phyloP scores from a whole-genome alignment of 2,888 invertebrate species.

The Drosophila eohydei region DNA sequence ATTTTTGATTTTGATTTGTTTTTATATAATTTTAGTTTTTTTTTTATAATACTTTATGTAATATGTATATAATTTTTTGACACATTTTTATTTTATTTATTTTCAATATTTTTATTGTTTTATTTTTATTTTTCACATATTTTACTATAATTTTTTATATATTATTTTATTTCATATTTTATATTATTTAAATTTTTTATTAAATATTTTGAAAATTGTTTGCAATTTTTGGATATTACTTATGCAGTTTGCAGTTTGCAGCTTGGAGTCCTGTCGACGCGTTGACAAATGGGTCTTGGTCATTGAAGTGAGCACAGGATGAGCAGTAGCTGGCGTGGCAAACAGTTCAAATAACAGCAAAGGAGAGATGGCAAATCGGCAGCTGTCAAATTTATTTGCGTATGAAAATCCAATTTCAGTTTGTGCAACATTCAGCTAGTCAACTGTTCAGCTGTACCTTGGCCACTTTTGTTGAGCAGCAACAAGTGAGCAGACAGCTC shows the following conservation, averaged over 20 bases:
- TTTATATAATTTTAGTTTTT: no score
- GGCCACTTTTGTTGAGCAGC: constrained; percentile 20
- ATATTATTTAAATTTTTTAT: no score
- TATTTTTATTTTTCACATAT: not conserved
- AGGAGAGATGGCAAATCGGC: constrained; percentile 23
- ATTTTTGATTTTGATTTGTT: no score
- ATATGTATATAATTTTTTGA: no score
- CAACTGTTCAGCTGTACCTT: constrained; percentile 1
- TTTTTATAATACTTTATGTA: no score
- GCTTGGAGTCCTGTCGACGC: not conserved
- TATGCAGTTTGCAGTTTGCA: no score
- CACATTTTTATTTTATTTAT: no score
- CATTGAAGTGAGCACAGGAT: constrained; percentile 3
- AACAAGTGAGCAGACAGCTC: constrained; percentile 36
- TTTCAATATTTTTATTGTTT: no score
- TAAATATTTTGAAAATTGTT: not conserved
- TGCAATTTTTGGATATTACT: not conserved
- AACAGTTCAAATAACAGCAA: constrained; percentile 11
- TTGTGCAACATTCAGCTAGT: not conserved
- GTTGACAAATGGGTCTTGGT: constrained; percentile 5
- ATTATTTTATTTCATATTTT: not conserved
- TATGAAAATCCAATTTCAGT: constrained; percentile 51
- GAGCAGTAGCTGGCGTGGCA: constrained; percentile 1
- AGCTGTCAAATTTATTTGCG: constrained; percentile 72
- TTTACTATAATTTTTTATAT: not conserved